A percentile compares a stretch with the other conserved stretches of the same genome.
These are phyloP conservation scores for Sceloporus undulatus DNA, from an alignment of 2,113 vertebrate genomes.

Conservation along the genomic window DNA sequence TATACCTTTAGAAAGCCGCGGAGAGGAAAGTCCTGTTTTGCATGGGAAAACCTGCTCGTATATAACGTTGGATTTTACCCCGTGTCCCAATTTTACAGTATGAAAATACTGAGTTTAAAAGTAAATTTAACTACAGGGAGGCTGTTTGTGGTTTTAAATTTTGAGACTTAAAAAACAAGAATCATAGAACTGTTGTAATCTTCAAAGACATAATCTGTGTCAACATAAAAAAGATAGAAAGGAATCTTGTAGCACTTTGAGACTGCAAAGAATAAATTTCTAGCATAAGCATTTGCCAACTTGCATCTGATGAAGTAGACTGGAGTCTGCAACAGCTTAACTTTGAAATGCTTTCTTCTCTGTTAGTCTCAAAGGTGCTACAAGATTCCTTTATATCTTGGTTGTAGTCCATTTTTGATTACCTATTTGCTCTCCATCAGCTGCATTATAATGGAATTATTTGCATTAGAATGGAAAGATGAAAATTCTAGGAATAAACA, in stretches of 20 bases:
- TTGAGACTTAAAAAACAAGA: not conserved
- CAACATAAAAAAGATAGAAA: too few relatives aligned
- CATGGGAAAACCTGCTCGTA: not conserved
- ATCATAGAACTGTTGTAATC: too few relatives aligned
- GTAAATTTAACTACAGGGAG: not conserved
- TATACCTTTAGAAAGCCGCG: too few relatives aligned
- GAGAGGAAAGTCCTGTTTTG: not conserved
- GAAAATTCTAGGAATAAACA: constrained; percentile 1
- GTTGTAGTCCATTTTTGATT: not conserved
- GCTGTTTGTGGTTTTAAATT: not conserved
- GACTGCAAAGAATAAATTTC: too few relatives aligned
- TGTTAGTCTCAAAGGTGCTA: too few relatives aligned
- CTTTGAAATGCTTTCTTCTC: too few relatives aligned
- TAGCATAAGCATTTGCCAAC: too few relatives aligned
- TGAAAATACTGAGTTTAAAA: not conserved
- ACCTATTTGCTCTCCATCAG: not conserved
- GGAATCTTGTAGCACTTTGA: too few relatives aligned
- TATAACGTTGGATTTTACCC: not conserved
- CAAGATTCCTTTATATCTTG: not conserved
- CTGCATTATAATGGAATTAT: not conserved
- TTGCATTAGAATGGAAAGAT: not conserved
- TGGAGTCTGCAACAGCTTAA: too few relatives aligned
- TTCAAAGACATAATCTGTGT: too few relatives aligned
- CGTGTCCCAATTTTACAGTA: not conserved
- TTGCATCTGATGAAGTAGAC: too few relatives aligned